Percentiles rank a stretch among this genome's conserved stretches.
These are phyloP conservation scores for Sminthurinus signatus DNA, from an alignment of 1,140 invertebrate species.

Conservation along the genomic window DNA sequence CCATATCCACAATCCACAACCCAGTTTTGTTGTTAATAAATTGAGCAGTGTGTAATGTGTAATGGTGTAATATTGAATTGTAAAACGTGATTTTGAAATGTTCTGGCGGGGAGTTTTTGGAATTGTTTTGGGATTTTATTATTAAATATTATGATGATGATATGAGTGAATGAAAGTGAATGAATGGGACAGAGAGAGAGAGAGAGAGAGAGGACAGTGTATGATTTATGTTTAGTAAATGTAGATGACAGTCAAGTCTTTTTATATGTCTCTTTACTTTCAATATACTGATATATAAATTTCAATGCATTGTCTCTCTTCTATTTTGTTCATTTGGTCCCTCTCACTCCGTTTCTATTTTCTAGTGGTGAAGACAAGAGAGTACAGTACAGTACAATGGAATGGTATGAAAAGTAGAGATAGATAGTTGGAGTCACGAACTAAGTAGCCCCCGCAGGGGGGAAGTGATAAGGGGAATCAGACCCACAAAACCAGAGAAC, in stretches of 20 bases:
- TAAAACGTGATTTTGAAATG: slow-evolving; percentile 9
- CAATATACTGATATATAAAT: background rate
- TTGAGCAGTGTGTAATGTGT: too few species aligned
- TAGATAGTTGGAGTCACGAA: slow-evolving; percentile 17
- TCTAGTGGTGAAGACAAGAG: slow-evolving; percentile 14
- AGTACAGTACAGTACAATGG: too few species aligned
- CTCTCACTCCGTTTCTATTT: background rate
- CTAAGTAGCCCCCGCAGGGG: slow-evolving; percentile 8
- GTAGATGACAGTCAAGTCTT: slow-evolving; percentile 17
- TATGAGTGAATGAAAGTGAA: too few species aligned
- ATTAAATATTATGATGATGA: slow-evolving; percentile 23
- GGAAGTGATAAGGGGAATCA: slow-evolving; percentile 1
- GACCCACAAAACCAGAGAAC: too few species aligned
- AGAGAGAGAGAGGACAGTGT: slow-evolving; percentile 8
- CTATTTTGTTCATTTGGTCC: too few species aligned
- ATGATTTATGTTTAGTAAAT: slow-evolving; percentile 22
- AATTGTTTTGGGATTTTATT: slow-evolving; percentile 12
- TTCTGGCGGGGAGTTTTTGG: background rate
- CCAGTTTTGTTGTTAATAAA: too few species aligned
- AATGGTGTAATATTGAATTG: background rate
- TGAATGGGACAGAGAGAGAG: too few species aligned
- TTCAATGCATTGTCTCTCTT: background rate
- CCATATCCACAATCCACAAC: too few species aligned
- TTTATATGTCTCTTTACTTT: background rate
- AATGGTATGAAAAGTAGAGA: background rate